Evolutionary conservation across 2,797 vertebrate species (phyloP), one percentile per base, ranked within the genome.

Genomic region (Ctenochaetus hawaiiensis): DNA sequence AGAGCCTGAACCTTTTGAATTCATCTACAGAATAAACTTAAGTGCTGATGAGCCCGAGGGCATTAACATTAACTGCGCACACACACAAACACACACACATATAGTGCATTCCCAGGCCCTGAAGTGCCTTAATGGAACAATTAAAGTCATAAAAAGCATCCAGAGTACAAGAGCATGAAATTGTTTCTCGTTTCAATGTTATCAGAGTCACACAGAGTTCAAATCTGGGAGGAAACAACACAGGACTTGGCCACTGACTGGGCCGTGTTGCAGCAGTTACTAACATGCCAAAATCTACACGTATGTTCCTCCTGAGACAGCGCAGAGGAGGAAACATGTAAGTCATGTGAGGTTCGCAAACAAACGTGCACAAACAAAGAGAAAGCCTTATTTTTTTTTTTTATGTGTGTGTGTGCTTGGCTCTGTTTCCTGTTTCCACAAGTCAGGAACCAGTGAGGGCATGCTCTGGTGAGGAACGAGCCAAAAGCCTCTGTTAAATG

Each of bases 181-280:
- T 90, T 87, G 91, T 92, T 91, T 52, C 83, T 87, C 16, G 13
- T 89, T 91, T 92, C 81, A 91, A 91, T 92, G 92, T 94, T 94
- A 94, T 93, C 93, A 92, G 92, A 91, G 92, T 90, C 92, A 90
- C 72, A 58, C 90, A 93, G 88, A 94, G 90, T 91, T 93, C 90
- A 92, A 70, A 91, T 83, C 81, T 88, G 87, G 80, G 83, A 90
- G 91, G 92, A 93, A 91, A 89, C 88, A 65, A 80, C 86, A 83
- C 80, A 78, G 81, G 75, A 67, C 82, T 78, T 82, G 74, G 87
- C 83, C 78, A 73, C 78, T 76, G 76, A 74, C 81, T 58, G 68
- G 43, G 75, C 76, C 13, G 56, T 66, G 68, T 65, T 83, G 86
- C 83, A 73, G 77, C 61, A 68, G 43, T 83, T 72, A 39, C 62